phyloP scores from a whole-genome alignment of 1,140 invertebrate species.

The Brachionus rubens region DNA sequence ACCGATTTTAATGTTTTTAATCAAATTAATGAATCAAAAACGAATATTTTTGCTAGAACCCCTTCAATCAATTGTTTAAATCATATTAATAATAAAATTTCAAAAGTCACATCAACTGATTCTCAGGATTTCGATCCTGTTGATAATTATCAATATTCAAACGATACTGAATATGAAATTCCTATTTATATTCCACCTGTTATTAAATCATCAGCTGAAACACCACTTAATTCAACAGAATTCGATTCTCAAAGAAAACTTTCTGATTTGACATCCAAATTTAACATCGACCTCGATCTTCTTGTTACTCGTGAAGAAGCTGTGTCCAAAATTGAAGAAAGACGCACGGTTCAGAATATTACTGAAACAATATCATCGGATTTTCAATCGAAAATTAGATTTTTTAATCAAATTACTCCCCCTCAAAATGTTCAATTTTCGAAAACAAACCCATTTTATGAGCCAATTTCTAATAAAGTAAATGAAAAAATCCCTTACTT shows the following conservation, averaged over 20 bases:
- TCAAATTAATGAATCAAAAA: too few species aligned
- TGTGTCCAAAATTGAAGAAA: not conserved
- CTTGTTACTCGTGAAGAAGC: not conserved
- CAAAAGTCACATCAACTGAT: too few species aligned
- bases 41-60: too few species aligned
- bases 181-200: not conserved
- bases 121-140: too few species aligned
- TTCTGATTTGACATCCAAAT: not conserved
- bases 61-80: too few species aligned
- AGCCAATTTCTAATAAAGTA: too few species aligned
- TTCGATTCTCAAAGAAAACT: not conserved
- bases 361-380: not conserved
- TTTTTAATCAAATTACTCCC: not conserved
- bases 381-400: not conserved
- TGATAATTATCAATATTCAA: too few species aligned
- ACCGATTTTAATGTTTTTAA: too few species aligned
- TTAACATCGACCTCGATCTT: not conserved
- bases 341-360: not conserved
- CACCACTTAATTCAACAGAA: not conserved
- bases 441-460: not conserved
- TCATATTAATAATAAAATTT: too few species aligned
- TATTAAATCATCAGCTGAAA: not conserved
- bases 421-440: not conserved
- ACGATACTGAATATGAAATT: not conserved
- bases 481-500: too few species aligned